Evolutionary conservation across 2,113 vertebrate species (phyloP).

Genomic region (Leptobrachium leishanense): DNA sequence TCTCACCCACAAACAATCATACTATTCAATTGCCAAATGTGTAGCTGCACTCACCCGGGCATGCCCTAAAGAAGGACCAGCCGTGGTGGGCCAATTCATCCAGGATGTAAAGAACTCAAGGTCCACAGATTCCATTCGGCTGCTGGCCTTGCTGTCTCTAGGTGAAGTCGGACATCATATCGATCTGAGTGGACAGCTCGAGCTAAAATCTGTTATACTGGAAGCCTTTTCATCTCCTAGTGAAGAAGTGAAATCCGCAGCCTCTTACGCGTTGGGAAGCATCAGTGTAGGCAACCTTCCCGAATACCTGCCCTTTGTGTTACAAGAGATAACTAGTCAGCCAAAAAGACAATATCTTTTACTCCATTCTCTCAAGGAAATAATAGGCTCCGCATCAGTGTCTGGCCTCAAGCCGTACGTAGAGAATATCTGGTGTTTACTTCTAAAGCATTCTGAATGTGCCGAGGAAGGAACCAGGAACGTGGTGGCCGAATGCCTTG

Average conservation of each 20-base stretch:
- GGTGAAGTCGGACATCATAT: slow-evolving; percentile 97
- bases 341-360: slow-evolving; percentile 96
- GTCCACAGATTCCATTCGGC: slow-evolving; percentile 95
- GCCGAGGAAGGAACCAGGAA: slow-evolving; percentile 97
- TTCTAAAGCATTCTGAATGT: slow-evolving; percentile 96
- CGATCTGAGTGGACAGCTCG: slow-evolving; percentile 93
- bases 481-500: slow-evolving; percentile 95
- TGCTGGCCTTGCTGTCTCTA: slow-evolving; percentile 91
- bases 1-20: slow-evolving; percentile 97
- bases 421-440: slow-evolving; percentile 92
- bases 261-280: slow-evolving; percentile 93
- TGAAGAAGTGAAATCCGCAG: slow-evolving; percentile 96
- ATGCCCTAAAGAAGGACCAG: slow-evolving; percentile 92
- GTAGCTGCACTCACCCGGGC: slow-evolving; percentile 95
- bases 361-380: slow-evolving; percentile 97
- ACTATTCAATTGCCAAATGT: slow-evolving; percentile 98
- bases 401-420: slow-evolving; percentile 92
- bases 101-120: slow-evolving; percentile 98
- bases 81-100: slow-evolving; percentile 97
- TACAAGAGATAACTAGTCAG: slow-evolving; percentile 96
- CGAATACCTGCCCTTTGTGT: slow-evolving; percentile 95
- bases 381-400: slow-evolving; percentile 94
- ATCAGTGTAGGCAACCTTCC: slow-evolving; percentile 97
- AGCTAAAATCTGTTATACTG: slow-evolving; percentile 94
- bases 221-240: slow-evolving; percentile 97